Evolutionary conservation across 2,888 invertebrate genomes (phyloP).

Genomic region (Nomada lathburiana): DNA sequence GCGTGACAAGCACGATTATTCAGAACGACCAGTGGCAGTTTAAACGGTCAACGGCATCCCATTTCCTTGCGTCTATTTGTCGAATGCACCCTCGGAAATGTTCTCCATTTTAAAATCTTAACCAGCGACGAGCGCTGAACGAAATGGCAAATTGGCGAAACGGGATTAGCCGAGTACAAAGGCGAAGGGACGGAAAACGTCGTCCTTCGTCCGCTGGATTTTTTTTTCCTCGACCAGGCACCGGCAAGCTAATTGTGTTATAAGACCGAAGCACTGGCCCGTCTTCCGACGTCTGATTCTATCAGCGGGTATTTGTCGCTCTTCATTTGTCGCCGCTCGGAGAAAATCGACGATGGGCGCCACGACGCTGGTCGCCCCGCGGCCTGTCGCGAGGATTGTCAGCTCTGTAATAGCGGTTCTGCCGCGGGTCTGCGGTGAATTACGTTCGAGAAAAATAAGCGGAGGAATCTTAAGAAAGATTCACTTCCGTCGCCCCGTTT

Average conservation of each 20-base stretch:
- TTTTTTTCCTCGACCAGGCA: neutral
- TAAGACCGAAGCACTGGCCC: constrained; percentile 34
- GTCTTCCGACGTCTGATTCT: neutral
- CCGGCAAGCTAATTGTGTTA: constrained; percentile 48
- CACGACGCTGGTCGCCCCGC: neutral
- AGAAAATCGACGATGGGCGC: constrained; percentile 34
- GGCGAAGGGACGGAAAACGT: neutral
- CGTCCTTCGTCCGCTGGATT: neutral
- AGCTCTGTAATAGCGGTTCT: constrained; percentile 44
- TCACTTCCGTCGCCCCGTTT: constrained; percentile 8
- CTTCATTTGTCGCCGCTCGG: constrained; percentile 52
- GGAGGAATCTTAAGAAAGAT: constrained; percentile 17
- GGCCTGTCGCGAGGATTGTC: constrained; percentile 50
- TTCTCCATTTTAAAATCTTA: neutral
- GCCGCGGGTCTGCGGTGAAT: constrained; percentile 12
- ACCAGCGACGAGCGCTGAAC: neutral
- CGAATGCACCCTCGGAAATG: neutral
- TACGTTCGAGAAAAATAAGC: constrained; percentile 25
- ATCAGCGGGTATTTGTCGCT: constrained; percentile 37
- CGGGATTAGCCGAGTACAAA: constrained; percentile 9
- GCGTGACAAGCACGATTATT: no score
- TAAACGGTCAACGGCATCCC: no score
- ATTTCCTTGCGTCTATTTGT: neutral
- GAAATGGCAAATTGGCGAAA: constrained; percentile 10
- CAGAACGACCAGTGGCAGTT: no score